Evolutionary conservation across 30 jellyfish, hydroid and myxozoan genomes (phyloP), one percentile per base, ranked within the genome.

Genomic region (Sanderia malayensis): DNA sequence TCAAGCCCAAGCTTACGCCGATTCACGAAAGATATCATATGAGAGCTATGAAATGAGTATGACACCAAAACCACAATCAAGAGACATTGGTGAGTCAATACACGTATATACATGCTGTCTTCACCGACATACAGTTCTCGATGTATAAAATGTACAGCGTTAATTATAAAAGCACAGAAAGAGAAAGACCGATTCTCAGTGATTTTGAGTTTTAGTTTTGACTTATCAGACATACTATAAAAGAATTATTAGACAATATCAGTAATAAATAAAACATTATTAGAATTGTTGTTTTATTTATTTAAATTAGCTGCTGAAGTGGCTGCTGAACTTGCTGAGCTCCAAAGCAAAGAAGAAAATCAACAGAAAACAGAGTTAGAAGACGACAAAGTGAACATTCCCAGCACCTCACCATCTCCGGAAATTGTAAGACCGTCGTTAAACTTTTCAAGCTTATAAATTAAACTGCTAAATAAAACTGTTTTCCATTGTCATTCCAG

Each of bases 1-100:
- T 0, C 87, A 76, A 44, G 96, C 98, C 18, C 95, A 78, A 18
- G 91, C 96, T n/a, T 92, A 92, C 58, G 98, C 98, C 10, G 98
- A 83, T 27, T 92, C 98, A 46, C 41, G 98, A 25, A 78, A 70
- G 59, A 86, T 92, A 4, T 81, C 89, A 13, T 89, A 80, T 74
- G 95, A 82, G 44, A 61, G 88, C n/a, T 89, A 81, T 57, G 95
- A 83, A 44, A 61, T 52, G 79, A 85, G 86, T 64, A 81, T 82
- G 59, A 74, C 74, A 6, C 86, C 74, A 33, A 82, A 76, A 45
- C 64, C 73, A 17, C 89, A 68, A 29, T 80, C 88, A 31, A 74
- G 97, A 58, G 97, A 89, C 68, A 90, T 89, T 10, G 97, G 97
- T 89, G 53, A 7, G 97, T 62, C 15, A 37, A 13, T 37, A n/a